Evolutionary conservation across 2,888 invertebrate species (phyloP), one percentile per base, ranked within the genome.

Genomic region (Epirrita christyi): DNA sequence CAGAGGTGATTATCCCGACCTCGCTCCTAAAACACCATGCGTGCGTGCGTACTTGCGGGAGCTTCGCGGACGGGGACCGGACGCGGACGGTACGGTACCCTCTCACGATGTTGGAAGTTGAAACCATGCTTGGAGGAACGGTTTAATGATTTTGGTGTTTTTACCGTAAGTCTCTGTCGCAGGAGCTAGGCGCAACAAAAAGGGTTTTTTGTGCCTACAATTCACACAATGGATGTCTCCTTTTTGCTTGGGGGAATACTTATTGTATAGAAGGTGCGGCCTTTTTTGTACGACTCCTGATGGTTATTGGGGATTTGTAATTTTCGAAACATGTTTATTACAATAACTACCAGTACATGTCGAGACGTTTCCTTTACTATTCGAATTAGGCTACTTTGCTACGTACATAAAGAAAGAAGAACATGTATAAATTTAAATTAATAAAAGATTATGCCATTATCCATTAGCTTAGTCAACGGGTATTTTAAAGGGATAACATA

Each of bases 1-100:
- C 81, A 88, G 91, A 92, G 92, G 92, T 92, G 92, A 91, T 86
- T 91, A 91, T 90, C 87, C 83, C 83, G 82, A 78, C 80, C 81
- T 83, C 83, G 86, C 83, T 70, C 78, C 81, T 81, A 82, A 83
- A 82, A 75, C 81, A 80, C 85, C 82, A 82, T 78, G 83, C 82
- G 81, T 81, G 53, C 49, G 59, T 59, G 81, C 49, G 59, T 59
- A 81, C 85, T 79, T 83, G 84, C 80, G 76, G 80, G 76, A 78
- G 74, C 77, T 80, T 67, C 73, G 73, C 72, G 76, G 73, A 78
- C 51, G 51, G 73, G 72, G 76, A 73, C 78, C 51, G 51, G 47
- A 59, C 51, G 51, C 72, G 72, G 76, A 73, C 78, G 51, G 51
- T 43, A 59, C 47, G 47, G 47, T 55, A 48, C 47, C 50, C 50